A percentile compares a stretch with the other conserved stretches of the same genome.
These are phyloP conservation scores for Falcaria lacertinaria DNA, from an alignment of 2,888 invertebrate species.

Conservation along the genomic window DNA sequence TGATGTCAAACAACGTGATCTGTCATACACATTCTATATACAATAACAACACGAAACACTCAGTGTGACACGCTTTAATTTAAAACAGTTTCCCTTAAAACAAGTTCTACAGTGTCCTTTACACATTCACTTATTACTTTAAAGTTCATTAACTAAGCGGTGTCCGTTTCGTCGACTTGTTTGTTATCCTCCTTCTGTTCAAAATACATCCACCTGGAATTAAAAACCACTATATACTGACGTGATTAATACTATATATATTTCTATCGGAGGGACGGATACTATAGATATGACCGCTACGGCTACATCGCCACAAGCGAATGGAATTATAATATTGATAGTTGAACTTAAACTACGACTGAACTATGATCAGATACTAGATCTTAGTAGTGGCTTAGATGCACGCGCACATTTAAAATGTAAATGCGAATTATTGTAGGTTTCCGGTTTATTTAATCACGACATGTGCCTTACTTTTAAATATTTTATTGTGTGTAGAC, in stretches of 20 bases:
- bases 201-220: slow-evolving; percentile 84
- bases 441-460: too few relatives aligned
- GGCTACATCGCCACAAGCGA: too few relatives aligned
- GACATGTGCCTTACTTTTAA: too few relatives aligned
- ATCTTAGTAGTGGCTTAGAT: too few relatives aligned
- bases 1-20: slow-evolving; percentile 39
- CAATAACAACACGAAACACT: slow-evolving; percentile 14
- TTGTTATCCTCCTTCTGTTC: slow-evolving; percentile 80
- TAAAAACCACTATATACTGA: slow-evolving; percentile 5
- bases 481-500: too few relatives aligned
- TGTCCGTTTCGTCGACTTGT: slow-evolving; percentile 39
- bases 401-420: too few relatives aligned
- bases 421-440: too few relatives aligned
- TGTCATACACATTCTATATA: slow-evolving; percentile 14
- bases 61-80: slow-evolving; percentile 16
- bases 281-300: too few relatives aligned
- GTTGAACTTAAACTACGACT: too few relatives aligned
- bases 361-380: too few relatives aligned
- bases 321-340: too few relatives aligned
- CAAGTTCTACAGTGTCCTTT: slow-evolving; percentile 37
- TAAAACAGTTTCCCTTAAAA: slow-evolving; percentile 31
- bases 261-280: too few relatives aligned
- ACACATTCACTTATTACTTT: slow-evolving; percentile 27
- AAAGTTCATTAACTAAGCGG: slow-evolving; percentile 38
- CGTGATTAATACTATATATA: neutral